Evolutionary conservation across 2,797 vertebrate species (phyloP).

Genomic region (Neoniphon sammara): DNA sequence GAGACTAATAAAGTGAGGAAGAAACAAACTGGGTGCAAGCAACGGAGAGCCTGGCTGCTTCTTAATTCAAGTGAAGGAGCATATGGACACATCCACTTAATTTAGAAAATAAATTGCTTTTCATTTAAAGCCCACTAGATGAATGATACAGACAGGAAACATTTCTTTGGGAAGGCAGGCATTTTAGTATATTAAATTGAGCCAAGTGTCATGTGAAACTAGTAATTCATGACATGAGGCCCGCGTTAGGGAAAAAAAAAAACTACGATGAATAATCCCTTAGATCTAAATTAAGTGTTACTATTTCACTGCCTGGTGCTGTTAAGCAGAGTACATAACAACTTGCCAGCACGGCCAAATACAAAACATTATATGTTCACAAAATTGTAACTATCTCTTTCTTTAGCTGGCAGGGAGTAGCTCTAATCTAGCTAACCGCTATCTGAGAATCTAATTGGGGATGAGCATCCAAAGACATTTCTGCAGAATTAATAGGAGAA

Average conservation of each 20-base stretch:
- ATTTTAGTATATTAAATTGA: neutral
- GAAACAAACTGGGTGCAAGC: conserved; percentile 14
- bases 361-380: neutral
- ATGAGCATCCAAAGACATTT: conserved; percentile 36
- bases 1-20: conserved; percentile 22
- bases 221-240: neutral
- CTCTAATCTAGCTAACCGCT: conserved; percentile 42
- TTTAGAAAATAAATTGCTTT: neutral
- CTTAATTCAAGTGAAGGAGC: conserved; percentile 18
- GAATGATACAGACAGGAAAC: neutral
- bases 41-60: conserved; percentile 19
- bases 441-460: conserved; percentile 46
- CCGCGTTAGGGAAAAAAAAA: neutral
- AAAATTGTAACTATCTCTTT: conserved; percentile 22
- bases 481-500: conserved; percentile 21
- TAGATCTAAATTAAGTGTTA: conserved; percentile 4
- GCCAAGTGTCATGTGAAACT: neutral
- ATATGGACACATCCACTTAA: conserved; percentile 18
- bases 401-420: conserved; percentile 24
- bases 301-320: neutral
- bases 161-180: neutral
- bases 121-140: neutral
- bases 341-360: neutral
- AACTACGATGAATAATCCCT: neutral
- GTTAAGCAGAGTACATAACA: neutral